A percentile compares a stretch with the other conserved stretches of the same genome.
Conservation (phyloP, 2,797 vertebrate species). For the Eleutherodactylus coqui region DNA sequence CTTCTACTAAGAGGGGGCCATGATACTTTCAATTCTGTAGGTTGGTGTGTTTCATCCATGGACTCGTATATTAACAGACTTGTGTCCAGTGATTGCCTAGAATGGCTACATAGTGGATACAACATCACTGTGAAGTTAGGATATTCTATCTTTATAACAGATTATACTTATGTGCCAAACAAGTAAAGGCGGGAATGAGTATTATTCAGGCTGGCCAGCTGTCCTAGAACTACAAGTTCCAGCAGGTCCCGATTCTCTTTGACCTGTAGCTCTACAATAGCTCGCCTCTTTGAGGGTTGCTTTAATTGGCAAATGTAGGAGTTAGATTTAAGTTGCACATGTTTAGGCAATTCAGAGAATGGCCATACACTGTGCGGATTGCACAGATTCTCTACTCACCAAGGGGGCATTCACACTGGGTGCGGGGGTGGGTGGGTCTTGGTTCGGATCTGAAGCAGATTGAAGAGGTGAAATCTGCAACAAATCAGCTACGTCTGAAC, state of each 20-base stretch:
- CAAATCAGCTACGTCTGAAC: too few species aligned
- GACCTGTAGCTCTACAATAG: neutral
- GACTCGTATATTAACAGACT: neutral
- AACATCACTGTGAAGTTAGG: constrained; percentile 36
- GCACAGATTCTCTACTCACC: neutral
- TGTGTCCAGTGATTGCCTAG: neutral
- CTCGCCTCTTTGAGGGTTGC: neutral
- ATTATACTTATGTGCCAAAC: neutral
- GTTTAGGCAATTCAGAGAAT: neutral
- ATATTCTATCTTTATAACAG: neutral
- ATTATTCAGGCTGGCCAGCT: neutral
- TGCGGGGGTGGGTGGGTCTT: too few species aligned
- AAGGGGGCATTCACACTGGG: too few species aligned
- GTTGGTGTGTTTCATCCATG: neutral
- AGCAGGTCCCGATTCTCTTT: neutral
- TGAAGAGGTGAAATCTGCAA: too few species aligned
- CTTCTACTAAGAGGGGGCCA: constrained; percentile 45
- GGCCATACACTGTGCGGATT: neutral
- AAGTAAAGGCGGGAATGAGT: too few species aligned
- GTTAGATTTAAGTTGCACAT: neutral
- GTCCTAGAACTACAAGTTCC: neutral
- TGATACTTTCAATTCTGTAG: neutral
- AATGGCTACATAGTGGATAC: neutral
- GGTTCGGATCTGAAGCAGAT: too few species aligned
- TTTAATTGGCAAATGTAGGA: neutral